Conservation (phyloP, 2,888 invertebrate genomes). For the Lamproptera curius region DNA sequence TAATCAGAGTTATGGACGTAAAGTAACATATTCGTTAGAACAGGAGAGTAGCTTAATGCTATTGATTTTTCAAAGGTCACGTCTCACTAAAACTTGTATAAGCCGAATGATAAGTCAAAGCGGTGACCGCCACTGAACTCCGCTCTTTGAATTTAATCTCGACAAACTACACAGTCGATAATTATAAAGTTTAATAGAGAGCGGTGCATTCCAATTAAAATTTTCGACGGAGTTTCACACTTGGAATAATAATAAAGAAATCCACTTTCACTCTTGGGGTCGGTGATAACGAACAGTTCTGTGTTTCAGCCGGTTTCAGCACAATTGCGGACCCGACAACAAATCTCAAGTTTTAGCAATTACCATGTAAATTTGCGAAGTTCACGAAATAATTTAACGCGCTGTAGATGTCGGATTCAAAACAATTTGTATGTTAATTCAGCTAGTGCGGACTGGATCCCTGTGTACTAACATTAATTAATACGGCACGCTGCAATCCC, state of each 20-base stretch:
- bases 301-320: slow-evolving; percentile 57
- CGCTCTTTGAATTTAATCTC: too few relatives aligned
- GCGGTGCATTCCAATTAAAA: not conserved
- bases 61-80: too few relatives aligned
- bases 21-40: too few relatives aligned
- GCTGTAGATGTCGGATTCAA: slow-evolving; percentile 70
- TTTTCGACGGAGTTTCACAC: not conserved
- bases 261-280: slow-evolving; percentile 48
- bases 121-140: too few relatives aligned
- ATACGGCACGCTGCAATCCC: slow-evolving; percentile 25
- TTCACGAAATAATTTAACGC: slow-evolving; percentile 76
- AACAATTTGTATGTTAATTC: slow-evolving; percentile 77
- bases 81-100: too few relatives aligned
- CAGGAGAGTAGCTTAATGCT: too few relatives aligned
- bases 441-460: slow-evolving; percentile 60
- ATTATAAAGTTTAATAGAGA: too few relatives aligned
- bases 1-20: too few relatives aligned
- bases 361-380: slow-evolving; percentile 76
- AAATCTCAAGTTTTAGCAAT: slow-evolving; percentile 77
- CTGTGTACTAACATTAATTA: slow-evolving; percentile 24
- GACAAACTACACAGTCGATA: too few relatives aligned
- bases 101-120: too few relatives aligned
- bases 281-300: slow-evolving; percentile 56
- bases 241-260: slow-evolving; percentile 33
- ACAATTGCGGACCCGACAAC: slow-evolving; percentile 71